phyloP scores from a whole-genome alignment of 2,888 invertebrate species.

The Urechis unicinctus region DNA sequence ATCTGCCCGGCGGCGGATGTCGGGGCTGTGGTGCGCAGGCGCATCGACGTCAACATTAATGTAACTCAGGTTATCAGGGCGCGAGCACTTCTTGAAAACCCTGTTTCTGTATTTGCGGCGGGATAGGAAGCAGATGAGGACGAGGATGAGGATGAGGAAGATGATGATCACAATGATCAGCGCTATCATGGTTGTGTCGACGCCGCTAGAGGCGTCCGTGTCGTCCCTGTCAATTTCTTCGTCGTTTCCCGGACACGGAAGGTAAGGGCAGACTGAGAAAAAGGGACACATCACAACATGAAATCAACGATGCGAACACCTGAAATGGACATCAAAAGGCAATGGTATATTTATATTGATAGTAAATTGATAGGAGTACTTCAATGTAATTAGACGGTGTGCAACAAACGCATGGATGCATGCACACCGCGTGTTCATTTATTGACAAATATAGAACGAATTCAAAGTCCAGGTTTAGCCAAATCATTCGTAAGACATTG shows the following conservation, averaged over 20 bases:
- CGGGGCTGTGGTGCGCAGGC: too few relatives aligned
- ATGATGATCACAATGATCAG: background rate
- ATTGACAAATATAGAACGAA: too few relatives aligned
- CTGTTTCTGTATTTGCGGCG: background rate
- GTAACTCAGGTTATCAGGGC: background rate
- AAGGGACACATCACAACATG: too few relatives aligned
- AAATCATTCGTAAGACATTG: too few relatives aligned
- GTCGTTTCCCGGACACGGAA: constrained; percentile 5
- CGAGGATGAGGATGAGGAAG: background rate
- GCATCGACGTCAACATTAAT: background rate
- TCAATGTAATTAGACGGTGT: background rate
- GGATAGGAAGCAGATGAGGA: background rate
- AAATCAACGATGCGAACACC: too few relatives aligned
- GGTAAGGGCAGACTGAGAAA: constrained; percentile 7
- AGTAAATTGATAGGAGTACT: background rate
- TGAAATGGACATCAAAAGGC: background rate
- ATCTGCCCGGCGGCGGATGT: too few relatives aligned
- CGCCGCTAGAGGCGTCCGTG: too few relatives aligned
- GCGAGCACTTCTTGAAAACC: background rate
- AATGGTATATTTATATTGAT: background rate
- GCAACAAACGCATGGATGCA: too few relatives aligned
- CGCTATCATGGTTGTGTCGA: background rate
- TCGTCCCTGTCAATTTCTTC: background rate
- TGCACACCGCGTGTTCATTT: too few relatives aligned
- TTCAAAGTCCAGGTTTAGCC: too few relatives aligned